Evolutionary conservation across 1,140 invertebrate species (phyloP), one percentile per base, ranked within the genome.

Genomic region (Procambarus virginalis): DNA sequence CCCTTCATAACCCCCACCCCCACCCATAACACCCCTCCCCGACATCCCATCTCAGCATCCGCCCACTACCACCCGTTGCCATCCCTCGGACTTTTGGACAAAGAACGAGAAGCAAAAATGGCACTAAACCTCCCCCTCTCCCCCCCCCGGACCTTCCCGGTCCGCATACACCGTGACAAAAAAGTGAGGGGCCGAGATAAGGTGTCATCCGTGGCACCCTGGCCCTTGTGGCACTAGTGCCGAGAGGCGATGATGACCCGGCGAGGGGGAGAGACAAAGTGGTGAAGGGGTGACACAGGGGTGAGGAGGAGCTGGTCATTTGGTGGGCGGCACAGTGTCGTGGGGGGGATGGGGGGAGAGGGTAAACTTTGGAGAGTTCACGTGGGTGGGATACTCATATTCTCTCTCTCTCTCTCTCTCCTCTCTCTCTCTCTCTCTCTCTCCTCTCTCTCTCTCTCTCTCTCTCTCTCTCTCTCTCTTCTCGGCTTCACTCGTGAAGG

Each of bases 141-240:
- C 12, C 51, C 51, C 51, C 12, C 12, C 51, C 51, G 51, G 34
- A 34, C 34, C 70, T 76, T 76, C 83, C 75, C 75, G 48, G 84
- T 73, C 78, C 84, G 55, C 75, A 78, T 78, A 86, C 84, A 86
- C 84, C 84, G 84, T 86, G 73, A 78, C 84, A 86, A 86, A 78
- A 86, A 86, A 2, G 12, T 86, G 14, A 8, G 3, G 14, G n/a
- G 2, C 51, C 12, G 6, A 76, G 73, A 60, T 60, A 86, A 77
- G 34, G 34, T 49, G 51, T 58, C 84, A 9, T n/a, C 0, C 22
- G 70, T 45, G 84, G 20, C 73, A 76, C 75, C 60, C 45, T 86
- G 34, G 75, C n/a, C 73, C 84, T 77, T 78, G 46, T 22, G n/a
- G 73, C 70, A 9, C 75, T 20, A 34, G 75, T 17, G n/a, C 84